Evolutionary conservation across 1,140 invertebrate species (phyloP), one percentile per base, ranked within the genome.

Genomic region (Drosophila kanapiae): DNA sequence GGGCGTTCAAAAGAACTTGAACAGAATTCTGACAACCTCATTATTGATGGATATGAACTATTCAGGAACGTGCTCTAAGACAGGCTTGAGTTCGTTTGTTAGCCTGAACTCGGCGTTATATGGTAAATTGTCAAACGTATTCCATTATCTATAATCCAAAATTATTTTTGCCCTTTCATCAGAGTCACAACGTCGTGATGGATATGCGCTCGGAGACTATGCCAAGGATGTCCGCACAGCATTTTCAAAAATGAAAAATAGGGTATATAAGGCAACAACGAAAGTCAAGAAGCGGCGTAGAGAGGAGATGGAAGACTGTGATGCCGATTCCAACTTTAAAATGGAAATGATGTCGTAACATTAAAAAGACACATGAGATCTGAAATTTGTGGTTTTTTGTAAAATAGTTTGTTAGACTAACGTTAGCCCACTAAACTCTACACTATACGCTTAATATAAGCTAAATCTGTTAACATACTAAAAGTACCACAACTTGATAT

Each of bases 41-140:
- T 9, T 59, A 7, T 31, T 49, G 11, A 62, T 62, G 60, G 13
- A 29, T 2, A 62, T 62, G 60, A 62, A 62, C 33, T 62, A 62
- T 31, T 35, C 33, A 16, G 60, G 60, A 16, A 16, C 33, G 6
- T 29, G 23, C 16, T 57, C 49, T 8, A 62, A 38, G 29, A 57
- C 49, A 1, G 60, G 60, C 3, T 23, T 62, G 9, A 10, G 13
- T 38, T 16, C 60, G 1, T 59, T 49, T 49, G 13, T 18, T 14
- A 33, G 6, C 16, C 29, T 59, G 2, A 49, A 59, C 27, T n/a
- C 14, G 31, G 40, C 57, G 16, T 14, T 59, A 29, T 59, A 49
- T 49, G 57, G 57, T 59, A 23, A 14, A 42, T 18, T 31, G 6
- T 4, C 18, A 14, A 1, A 14, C 13, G 5, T 4, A 29, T n/a